Conservation (phyloP, 2,113 vertebrate species). For the Fulmarus glacialis region DNA sequence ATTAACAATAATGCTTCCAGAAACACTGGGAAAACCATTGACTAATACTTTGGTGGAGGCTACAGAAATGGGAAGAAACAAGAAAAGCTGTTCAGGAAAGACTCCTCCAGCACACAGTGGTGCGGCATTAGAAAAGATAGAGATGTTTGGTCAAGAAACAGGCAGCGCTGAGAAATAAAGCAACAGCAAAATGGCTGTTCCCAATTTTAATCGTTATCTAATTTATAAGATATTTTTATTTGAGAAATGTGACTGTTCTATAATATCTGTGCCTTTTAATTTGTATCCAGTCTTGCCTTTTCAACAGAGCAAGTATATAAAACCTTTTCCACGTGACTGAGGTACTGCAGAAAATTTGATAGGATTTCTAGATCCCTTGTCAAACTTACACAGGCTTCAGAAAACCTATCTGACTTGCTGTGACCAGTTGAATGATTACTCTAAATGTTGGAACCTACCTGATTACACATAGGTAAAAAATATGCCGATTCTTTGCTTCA, state of each 20-base stretch:
- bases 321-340: neutral
- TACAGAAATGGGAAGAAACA: conserved; percentile 69
- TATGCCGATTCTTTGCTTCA: neutral
- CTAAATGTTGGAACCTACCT: neutral
- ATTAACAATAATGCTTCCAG: conserved; percentile 85
- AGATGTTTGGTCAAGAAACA: conserved; percentile 34
- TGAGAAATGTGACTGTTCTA: neutral
- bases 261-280: conserved; percentile 6
- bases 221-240: conserved; percentile 11
- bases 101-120: neutral
- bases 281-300: conserved; percentile 43
- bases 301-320: neutral
- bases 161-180: conserved; percentile 8
- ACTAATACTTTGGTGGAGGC: conserved; percentile 86
- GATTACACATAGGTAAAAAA: neutral
- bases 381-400: neutral
- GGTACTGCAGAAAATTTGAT: neutral
- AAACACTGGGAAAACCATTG: conserved; percentile 87
- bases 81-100: conserved; percentile 48
- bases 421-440: neutral
- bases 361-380: neutral
- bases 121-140: conserved; percentile 51
- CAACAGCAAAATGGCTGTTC: neutral
- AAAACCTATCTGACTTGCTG: neutral
- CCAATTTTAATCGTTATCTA: neutral